Percentiles rank a stretch among this genome's conserved stretches.
These are phyloP conservation scores for Glyphotaelius pellucidus DNA, from an alignment of 2,888 invertebrate genomes.

Conservation along the genomic window DNA sequence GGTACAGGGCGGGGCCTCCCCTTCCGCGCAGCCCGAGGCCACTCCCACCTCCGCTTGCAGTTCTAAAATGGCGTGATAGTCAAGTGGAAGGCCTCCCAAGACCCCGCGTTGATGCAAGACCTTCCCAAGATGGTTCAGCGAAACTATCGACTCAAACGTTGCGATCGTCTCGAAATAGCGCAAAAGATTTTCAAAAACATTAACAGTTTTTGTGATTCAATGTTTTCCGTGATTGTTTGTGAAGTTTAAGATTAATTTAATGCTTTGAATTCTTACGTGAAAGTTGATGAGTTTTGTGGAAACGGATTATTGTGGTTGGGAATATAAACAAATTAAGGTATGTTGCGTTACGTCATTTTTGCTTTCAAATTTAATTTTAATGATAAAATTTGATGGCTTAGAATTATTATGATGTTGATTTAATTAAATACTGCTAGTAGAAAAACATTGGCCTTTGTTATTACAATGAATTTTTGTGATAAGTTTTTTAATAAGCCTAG, in stretches of 20 bases:
- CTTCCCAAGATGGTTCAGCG: background rate
- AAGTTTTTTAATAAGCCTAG: no score
- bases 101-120: background rate
- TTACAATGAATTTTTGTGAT: no score
- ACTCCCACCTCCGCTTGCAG: slow-evolving; percentile 46
- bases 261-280: background rate
- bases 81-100: slow-evolving; percentile 40
- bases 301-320: background rate
- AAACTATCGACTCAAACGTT: background rate
- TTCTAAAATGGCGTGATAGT: slow-evolving; percentile 52
- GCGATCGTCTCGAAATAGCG: background rate
- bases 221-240: background rate
- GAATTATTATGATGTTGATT: no score
- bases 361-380: no score
- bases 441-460: no score
- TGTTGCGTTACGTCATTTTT: background rate
- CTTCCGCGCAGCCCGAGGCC: background rate
- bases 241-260: background rate
- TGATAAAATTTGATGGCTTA: no score
- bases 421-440: no score
- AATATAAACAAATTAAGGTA: background rate
- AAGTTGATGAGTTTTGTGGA: background rate
- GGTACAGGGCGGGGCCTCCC: slow-evolving; percentile 37
- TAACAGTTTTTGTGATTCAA: background rate
- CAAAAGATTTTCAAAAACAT: background rate